These are phyloP conservation scores for Loriculus beryllinus DNA, from an alignment of 2,797 vertebrate genomes.

Conservation along the genomic window DNA sequence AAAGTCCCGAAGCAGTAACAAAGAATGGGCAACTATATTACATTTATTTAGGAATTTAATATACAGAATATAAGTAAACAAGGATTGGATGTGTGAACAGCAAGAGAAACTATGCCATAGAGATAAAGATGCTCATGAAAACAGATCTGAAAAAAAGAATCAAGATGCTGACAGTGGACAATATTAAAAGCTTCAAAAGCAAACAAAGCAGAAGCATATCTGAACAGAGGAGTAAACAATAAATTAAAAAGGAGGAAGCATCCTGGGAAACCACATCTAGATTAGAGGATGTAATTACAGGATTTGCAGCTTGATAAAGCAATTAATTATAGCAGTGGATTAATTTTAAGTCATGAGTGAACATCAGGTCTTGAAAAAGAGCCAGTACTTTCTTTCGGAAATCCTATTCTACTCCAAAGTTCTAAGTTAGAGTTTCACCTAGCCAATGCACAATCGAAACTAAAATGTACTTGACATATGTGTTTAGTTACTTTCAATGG, in stretches of 20 bases:
- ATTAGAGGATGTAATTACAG: slow-evolving; percentile 17
- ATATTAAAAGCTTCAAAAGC: not conserved
- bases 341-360: slow-evolving; percentile 4
- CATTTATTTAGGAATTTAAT: not conserved
- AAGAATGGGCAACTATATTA: not conserved
- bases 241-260: not conserved
- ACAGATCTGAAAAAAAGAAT: not conserved
- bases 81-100: not conserved
- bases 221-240: not conserved
- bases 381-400: not conserved
- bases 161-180: not conserved
- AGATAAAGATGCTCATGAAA: not conserved
- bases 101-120: not conserved
- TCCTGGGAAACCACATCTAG: not conserved
- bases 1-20: not conserved
- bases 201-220: not conserved
- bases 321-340: slow-evolving; percentile 9
- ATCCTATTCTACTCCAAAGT: not conserved
- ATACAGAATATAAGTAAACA: not conserved
- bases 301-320: slow-evolving; percentile 33
- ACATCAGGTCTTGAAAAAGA: not conserved
- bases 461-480: not conserved
- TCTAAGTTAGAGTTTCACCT: not conserved
- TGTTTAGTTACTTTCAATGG: not conserved
- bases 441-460: not conserved